Conservation (phyloP, 2,888 invertebrate species). For the Julus scanicus region DNA sequence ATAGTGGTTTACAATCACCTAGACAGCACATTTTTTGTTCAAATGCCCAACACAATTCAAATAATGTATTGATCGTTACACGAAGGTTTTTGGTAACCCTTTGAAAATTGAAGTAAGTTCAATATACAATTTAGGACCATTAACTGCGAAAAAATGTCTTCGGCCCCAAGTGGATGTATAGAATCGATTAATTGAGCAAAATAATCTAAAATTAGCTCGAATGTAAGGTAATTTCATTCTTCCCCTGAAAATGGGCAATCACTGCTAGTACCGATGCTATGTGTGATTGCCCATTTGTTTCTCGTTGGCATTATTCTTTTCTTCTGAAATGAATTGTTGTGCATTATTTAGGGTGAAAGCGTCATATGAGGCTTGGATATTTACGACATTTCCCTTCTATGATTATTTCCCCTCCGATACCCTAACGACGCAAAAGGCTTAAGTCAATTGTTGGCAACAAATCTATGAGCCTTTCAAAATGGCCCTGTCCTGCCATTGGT, state of each 20-base stretch:
- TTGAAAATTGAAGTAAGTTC: too few species aligned
- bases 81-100: too few species aligned
- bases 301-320: background rate
- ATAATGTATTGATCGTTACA: too few species aligned
- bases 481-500: slow-evolving; percentile 6
- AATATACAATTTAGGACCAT: too few species aligned
- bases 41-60: too few species aligned
- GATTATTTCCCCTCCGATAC: background rate
- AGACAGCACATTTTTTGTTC: too few species aligned
- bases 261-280: background rate
- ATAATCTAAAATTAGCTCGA: too few species aligned
- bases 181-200: too few species aligned
- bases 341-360: slow-evolving; percentile 21
- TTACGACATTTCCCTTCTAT: slow-evolving; percentile 7
- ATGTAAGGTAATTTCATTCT: background rate
- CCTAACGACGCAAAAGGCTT: background rate
- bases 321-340: background rate
- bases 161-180: too few species aligned
- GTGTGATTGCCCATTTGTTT: slow-evolving; percentile 37
- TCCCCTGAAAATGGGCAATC: slow-evolving; percentile 34
- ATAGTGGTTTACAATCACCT: too few species aligned
- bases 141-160: too few species aligned
- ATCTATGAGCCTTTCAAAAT: background rate
- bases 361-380: background rate
- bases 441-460: slow-evolving; percentile 12